Percentiles rank a stretch among this genome's conserved stretches.
These are phyloP conservation scores for Bos indicus DNA, from an alignment of 2,113 vertebrate genomes.

Conservation along the genomic window DNA sequence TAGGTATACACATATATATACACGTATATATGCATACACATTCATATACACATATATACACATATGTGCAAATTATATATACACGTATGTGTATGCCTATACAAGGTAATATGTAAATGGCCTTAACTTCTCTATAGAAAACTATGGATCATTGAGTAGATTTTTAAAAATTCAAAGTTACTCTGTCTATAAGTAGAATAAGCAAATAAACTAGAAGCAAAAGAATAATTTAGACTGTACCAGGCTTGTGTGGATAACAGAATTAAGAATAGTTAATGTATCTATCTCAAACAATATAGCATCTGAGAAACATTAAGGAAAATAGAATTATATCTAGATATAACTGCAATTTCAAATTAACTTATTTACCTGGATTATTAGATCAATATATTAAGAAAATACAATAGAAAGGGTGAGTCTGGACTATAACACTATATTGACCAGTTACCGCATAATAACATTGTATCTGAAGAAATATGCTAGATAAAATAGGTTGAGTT, in stretches of 20 bases:
- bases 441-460: neutral
- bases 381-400: slow-evolving; percentile 16
- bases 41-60: neutral
- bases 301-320: neutral
- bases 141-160: neutral
- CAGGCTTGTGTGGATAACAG: neutral
- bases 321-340: neutral
- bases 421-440: neutral
- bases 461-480: neutral
- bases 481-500: neutral
- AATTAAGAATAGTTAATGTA: neutral
- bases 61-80: neutral
- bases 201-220: neutral
- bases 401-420: neutral
- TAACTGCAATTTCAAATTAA: neutral
- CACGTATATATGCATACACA: neutral
- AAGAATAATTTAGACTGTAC: neutral
- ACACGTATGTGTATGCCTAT: neutral
- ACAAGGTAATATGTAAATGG: neutral
- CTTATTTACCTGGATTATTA: neutral
- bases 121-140: neutral
- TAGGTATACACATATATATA: neutral
- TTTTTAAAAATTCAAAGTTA: neutral
- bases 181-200: neutral
- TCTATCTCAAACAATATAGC: neutral